phyloP scores from a whole-genome alignment of 2,797 vertebrate species.

The Neopelma chrysocephalum region DNA sequence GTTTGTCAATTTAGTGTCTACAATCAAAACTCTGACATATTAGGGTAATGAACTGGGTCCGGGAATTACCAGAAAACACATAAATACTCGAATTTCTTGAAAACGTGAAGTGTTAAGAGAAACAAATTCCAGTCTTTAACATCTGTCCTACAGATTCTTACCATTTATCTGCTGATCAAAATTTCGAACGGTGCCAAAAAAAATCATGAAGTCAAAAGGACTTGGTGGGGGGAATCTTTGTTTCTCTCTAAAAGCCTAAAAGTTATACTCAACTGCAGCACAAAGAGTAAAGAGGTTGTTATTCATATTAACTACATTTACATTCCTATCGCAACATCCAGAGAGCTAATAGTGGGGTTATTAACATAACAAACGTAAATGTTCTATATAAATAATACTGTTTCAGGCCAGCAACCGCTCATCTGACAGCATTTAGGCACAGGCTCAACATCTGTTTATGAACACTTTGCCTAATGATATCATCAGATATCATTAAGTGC shows the following conservation, averaged over 20 bases:
- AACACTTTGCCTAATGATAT: constrained; percentile 99
- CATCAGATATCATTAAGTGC: constrained; percentile 99
- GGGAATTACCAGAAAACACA: constrained; percentile 57
- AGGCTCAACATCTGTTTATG: constrained; percentile 99
- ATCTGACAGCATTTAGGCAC: constrained; percentile 99
- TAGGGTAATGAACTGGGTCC: constrained; percentile 44
- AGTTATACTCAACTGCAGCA: constrained; percentile 89
- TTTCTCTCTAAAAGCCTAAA: constrained; percentile 83
- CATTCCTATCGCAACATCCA: constrained; percentile 94
- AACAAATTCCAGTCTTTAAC: constrained; percentile 76
- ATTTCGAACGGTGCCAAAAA: constrained; percentile 71
- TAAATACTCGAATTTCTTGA: constrained; percentile 65
- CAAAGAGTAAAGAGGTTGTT: constrained; percentile 88
- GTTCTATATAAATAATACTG: constrained; percentile 99
- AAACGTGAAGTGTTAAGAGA: constrained; percentile 70
- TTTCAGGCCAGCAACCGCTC: constrained; percentile 94
- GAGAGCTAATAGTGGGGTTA: constrained; percentile 98
- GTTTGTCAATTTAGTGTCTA: constrained; percentile 49
- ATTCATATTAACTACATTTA: constrained; percentile 92
- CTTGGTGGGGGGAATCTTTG: constrained; percentile 80
- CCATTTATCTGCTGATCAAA: constrained; percentile 77
- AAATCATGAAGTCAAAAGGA: constrained; percentile 78
- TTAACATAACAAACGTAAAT: constrained; percentile 99
- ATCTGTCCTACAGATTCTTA: constrained; percentile 76
- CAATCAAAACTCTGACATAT: constrained; percentile 42